phyloP scores from a whole-genome alignment of 37 sponge, comb jelly and placozoan genomes.

The Halisarca cf. caerulea region DNA sequence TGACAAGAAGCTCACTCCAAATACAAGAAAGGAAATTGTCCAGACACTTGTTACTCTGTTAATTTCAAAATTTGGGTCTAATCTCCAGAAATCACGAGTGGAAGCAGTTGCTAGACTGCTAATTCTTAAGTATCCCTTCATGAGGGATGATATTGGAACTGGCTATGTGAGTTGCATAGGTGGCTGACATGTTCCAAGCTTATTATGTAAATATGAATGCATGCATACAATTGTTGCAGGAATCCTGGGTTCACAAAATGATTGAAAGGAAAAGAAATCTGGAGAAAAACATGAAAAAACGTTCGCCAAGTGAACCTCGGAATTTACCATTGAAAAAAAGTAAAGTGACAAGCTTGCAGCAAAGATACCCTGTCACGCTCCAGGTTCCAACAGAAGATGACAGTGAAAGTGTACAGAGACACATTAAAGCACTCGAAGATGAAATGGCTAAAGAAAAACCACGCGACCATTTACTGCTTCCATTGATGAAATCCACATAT shows the following conservation, averaged over 20 bases:
- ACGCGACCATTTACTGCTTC: slow-evolving; percentile 43
- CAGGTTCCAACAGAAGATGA: background rate
- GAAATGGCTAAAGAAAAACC: slow-evolving; percentile 44
- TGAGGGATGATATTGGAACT: slow-evolving; percentile 46
- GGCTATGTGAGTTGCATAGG: slow-evolving; percentile 40
- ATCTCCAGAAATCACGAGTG: background rate
- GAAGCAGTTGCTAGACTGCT: slow-evolving; percentile 17
- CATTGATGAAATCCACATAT: slow-evolving; percentile 41
- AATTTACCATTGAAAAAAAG: background rate
- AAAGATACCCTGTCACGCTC: slow-evolving; percentile 7
- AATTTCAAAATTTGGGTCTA: slow-evolving; percentile 3
- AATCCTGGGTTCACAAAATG: slow-evolving; percentile 51
- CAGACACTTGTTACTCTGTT: slow-evolving; percentile 33
- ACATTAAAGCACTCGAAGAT: slow-evolving; percentile 7
- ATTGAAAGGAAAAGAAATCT: slow-evolving; percentile 24
- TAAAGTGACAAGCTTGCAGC: background rate
- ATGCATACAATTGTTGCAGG: slow-evolving; percentile 19
- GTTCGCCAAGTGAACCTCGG: background rate
- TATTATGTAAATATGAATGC: background rate
- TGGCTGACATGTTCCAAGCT: background rate
- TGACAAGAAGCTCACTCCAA: background rate
- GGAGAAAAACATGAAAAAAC: background rate
- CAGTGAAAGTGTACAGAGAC: background rate
- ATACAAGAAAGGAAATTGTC: slow-evolving; percentile 29
- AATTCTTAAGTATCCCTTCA: slow-evolving; percentile 50